Evolutionary conservation across 2,113 vertebrate species (phyloP).

Genomic region (Psephotus haematonotus): DNA sequence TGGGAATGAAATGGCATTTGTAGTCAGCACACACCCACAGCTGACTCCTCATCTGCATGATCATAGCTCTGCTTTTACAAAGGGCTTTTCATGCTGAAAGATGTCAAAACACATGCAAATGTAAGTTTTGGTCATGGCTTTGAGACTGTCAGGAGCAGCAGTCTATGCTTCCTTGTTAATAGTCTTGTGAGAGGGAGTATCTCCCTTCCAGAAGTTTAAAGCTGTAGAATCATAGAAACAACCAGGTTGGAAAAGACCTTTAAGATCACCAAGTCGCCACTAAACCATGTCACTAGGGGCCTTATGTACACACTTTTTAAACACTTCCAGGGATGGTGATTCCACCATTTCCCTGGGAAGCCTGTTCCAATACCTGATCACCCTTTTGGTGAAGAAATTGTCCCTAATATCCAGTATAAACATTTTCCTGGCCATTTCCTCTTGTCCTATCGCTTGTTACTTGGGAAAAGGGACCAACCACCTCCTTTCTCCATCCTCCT

Average conservation of each 20-base stretch:
- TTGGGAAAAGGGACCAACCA: neutral
- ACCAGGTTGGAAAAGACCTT: neutral
- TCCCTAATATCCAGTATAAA: neutral
- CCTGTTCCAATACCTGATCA: neutral
- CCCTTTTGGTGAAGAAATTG: neutral
- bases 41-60: neutral
- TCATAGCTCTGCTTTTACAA: neutral
- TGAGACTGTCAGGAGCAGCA: neutral
- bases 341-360: neutral
- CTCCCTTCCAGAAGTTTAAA: neutral
- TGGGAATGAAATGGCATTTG: neutral
- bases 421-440: neutral
- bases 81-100: neutral
- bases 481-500: neutral
- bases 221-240: neutral
- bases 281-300: neutral
- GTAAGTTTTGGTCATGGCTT: neutral
- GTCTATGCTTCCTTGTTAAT: neutral
- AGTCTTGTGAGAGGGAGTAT: neutral
- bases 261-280: neutral
- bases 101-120: neutral
- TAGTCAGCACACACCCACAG: fast-evolving
- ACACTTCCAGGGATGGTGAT: neutral
- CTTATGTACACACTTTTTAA: neutral
- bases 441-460: neutral